Percentiles rank a stretch among this genome's conserved stretches.
phyloP scores from a whole-genome alignment of 2,888 invertebrate species.

The Lucinisca nassula region DNA sequence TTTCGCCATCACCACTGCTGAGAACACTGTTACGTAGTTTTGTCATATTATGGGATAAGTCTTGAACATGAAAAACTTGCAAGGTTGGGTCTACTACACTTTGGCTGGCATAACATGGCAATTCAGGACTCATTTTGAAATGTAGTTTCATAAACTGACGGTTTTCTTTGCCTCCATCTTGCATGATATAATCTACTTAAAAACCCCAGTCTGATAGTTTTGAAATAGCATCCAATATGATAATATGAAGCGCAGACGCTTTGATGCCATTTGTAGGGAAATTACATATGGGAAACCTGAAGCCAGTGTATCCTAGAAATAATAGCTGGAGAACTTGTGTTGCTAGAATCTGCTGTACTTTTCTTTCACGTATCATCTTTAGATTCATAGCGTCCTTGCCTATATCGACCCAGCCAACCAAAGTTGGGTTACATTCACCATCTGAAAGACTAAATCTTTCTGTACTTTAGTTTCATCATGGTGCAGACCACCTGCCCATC shows the following conservation, averaged over 20 bases:
- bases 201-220: conserved; percentile 49
- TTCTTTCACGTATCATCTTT: conserved; percentile 16
- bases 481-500: conserved; percentile 40
- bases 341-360: conserved; percentile 31
- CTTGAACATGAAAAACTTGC: conserved; percentile 36
- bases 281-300: conserved; percentile 54
- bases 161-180: conserved; percentile 57
- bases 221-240: conserved; percentile 40
- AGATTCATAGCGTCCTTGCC: conserved; percentile 48
- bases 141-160: conserved; percentile 46
- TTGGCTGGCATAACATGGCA: neutral
- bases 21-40: conserved; percentile 50
- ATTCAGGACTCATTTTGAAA: conserved; percentile 19
- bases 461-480: conserved; percentile 59
- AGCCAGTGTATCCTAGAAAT: conserved; percentile 61
- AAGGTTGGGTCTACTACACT: conserved; percentile 32
- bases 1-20: conserved; percentile 24
- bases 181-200: conserved; percentile 42
- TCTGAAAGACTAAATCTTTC: conserved; percentile 38
- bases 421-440: conserved; percentile 6
- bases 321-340: conserved; percentile 48
- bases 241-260: conserved; percentile 33
- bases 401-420: conserved; percentile 48
- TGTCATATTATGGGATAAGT: conserved; percentile 55
- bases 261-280: conserved; percentile 43